Evolutionary conservation across 2,888 invertebrate species (phyloP).

Genomic region (Chesias legatella): DNA sequence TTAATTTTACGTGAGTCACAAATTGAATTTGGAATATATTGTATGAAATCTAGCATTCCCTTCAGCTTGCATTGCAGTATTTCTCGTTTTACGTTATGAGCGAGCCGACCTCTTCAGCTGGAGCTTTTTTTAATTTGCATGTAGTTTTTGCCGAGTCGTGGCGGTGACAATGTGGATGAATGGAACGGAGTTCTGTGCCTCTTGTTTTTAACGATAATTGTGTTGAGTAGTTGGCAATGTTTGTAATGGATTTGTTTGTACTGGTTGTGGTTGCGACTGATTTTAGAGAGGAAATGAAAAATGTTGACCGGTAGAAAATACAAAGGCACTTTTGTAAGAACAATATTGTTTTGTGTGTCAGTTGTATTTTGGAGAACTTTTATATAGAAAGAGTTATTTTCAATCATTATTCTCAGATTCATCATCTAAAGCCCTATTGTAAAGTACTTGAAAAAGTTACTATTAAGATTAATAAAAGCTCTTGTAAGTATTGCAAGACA

Average conservation of each 20-base stretch:
- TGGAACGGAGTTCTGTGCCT: constrained; percentile 22
- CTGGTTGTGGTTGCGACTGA: constrained; percentile 3
- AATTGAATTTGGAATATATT: constrained; percentile 25
- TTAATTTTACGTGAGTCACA: too few species aligned
- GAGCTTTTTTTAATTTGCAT: constrained; percentile 27
- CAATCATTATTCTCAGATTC: too few species aligned
- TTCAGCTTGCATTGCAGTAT: constrained; percentile 4
- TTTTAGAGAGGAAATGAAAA: too few species aligned
- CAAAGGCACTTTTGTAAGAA: too few species aligned
- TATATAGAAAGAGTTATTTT: too few species aligned
- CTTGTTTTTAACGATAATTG: constrained; percentile 24
- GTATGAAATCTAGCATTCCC: constrained; percentile 5
- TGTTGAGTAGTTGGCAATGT: constrained; percentile 9
- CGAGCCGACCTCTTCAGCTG: constrained; percentile 28
- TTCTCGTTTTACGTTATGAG: constrained; percentile 40
- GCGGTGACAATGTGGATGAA: constrained; percentile 26
- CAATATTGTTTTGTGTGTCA: too few species aligned
- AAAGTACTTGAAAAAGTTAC: too few species aligned
- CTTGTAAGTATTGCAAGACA: too few species aligned
- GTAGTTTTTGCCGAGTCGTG: constrained; percentile 25
- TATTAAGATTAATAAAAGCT: too few species aligned
- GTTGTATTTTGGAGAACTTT: too few species aligned
- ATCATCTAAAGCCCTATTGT: too few species aligned
- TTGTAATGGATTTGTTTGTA: constrained; percentile 12
- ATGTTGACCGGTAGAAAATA: too few species aligned